Base-by-base conservation (phyloP, 2,113 vertebrate genomes). In the Sapajus apella region DNA sequence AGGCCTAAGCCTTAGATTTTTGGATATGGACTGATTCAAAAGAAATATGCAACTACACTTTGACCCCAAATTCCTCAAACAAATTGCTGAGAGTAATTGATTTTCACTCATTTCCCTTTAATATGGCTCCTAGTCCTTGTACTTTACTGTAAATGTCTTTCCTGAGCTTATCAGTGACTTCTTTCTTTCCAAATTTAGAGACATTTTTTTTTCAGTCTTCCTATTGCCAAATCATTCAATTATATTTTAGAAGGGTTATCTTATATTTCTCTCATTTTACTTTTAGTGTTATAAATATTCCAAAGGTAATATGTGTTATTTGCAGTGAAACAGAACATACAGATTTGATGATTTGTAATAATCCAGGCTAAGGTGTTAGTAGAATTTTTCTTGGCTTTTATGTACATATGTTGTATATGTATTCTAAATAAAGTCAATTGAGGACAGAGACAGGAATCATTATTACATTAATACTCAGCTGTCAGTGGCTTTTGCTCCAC, bases 91-190 rank as follows among this genome's bases (percentile, higher is more conserved):
- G 37, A 56, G 45, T 75, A 87, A 68, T 68, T 68, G 66, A 16
- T 37, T 91, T 91, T 37, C 40, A 82, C 37, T 81, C 18, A 16
- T 91, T 76, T 47, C 37, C 20, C 75, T 94, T 20, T 37, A 90
- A 64, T 13, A 40, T 87, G 91, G 47, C 82, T 87, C 87, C 66
- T 91, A 45, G 70, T 96, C 84, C 81, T 96, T 89, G 80, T 64
- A 27, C 79, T 70, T 79, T 13, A 72, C 80, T 70, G 7, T 75
- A 66, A 80, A 45, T 75, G 50, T 9, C 37, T 25, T 94, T 87
- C 25, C 55, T 56, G 75, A 30, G 25, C 37, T 55, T 37, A 84
- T 50, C 64, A 70, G 5, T 85, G 18, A 64, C n/a, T 64, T 92
- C n/a, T 66, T 80, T 82, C 55, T 82, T 81, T 55, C 52, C 61